These are phyloP conservation scores for Archips xylosteana DNA, from an alignment of 2,888 invertebrate genomes.

Conservation along the genomic window DNA sequence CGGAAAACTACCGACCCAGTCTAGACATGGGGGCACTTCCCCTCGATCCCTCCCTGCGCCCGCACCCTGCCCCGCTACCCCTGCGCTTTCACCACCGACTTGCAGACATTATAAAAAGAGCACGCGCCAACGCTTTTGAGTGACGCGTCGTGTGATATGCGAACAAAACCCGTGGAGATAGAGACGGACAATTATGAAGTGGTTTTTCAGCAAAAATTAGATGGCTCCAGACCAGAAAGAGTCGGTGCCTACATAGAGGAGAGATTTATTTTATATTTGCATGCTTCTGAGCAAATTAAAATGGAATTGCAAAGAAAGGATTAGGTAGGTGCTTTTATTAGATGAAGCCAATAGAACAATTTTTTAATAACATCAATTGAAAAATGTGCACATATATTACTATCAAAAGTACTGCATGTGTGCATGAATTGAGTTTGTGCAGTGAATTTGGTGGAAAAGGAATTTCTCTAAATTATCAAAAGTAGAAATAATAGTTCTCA, in stretches of 20 bases:
- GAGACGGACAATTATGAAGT: conserved; percentile 65
- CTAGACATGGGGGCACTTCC: conserved; percentile 85
- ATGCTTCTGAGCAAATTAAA: background rate
- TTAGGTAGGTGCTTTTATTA: no score
- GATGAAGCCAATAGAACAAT: no score
- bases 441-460: no score
- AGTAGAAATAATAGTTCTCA: no score
- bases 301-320: background rate
- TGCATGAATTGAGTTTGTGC: no score
- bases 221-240: background rate
- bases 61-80: conserved; percentile 58
- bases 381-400: no score
- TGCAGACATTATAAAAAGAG: conserved; percentile 80
- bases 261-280: background rate
- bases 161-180: conserved; percentile 67
- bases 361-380: no score
- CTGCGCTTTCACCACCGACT: conserved; percentile 77
- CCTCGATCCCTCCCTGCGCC: conserved; percentile 60
- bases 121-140: conserved; percentile 75
- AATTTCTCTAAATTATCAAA: no score
- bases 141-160: conserved; percentile 68
- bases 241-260: background rate
- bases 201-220: conserved; percentile 52
- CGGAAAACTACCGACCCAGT: conserved; percentile 87
- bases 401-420: no score